Evolutionary conservation across 2,113 vertebrate species (phyloP), one percentile per base, ranked within the genome.

Genomic region (Brachyhypopomus gauderio): DNA sequence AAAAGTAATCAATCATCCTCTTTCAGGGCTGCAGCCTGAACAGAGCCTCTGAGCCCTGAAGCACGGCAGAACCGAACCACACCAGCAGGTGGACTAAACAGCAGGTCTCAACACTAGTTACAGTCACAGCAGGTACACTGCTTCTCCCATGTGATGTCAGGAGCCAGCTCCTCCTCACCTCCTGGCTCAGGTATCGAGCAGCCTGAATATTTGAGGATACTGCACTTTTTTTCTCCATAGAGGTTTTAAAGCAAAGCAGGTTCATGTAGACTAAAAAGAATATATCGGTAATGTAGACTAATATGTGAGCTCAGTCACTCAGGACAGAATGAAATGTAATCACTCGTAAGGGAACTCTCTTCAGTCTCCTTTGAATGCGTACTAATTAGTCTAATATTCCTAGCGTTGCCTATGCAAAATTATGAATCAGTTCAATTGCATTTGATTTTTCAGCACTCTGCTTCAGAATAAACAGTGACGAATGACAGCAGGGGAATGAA

Each of bases 1-100:
- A 78, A 78, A 85, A 78, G 84, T 79, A 79, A 85, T 85, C 76
- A 82, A 82, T 85, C 84, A 82, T 82, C 73, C 64, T 34, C 70
- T 82, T 74, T 23, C 63, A 79, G 63, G 19, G 63, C 58, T 27
- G 67, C 70, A 78, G 71, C 52, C 56, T 75, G 64, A 59, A 60
- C 63, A 78, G 71, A 38, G 52, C 78, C 73, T 59, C 52, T 75
- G 59, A 38, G 74, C 25, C 27, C 45, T 70, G 23, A 70, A 67
- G 56, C 38, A 22, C 75, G 20, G 34, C 75, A 8, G 59, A 66
- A 75, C 63, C 34, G 55, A 23, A 60, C 48, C 70, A 59, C 77
- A 62, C 55, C 25, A 56, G 56, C 27, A 63, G 67, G 58, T 62
- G 76, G 71, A 82, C 25, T 17, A 71, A 79, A 27, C 30, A 22